A percentile compares a stretch with the other conserved stretches of the same genome.
phyloP scores from a whole-genome alignment of 2,888 invertebrate genomes.

The Himalopsyche kuldschensis region DNA sequence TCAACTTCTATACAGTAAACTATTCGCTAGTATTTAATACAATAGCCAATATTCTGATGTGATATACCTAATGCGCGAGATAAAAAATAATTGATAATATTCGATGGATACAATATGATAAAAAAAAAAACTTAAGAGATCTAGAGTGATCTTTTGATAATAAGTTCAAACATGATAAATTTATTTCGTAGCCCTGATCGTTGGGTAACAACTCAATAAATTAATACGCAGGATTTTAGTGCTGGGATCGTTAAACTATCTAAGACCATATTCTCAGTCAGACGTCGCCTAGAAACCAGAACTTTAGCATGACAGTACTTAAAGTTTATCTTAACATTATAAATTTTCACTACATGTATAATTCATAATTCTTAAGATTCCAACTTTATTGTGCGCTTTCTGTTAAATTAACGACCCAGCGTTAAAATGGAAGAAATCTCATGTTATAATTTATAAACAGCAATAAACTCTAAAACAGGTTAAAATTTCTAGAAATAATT shows the following conservation, averaged over 20 bases:
- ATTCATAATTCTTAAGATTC: not conserved
- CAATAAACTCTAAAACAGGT: not conserved
- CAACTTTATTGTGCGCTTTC: not conserved
- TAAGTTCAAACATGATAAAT: too few relatives aligned
- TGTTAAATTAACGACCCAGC: not conserved
- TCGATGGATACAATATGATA: too few relatives aligned
- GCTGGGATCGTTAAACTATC: constrained; percentile 1
- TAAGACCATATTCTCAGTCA: constrained; percentile 27
- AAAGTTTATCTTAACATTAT: not conserved
- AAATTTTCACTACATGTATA: not conserved
- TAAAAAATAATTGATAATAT: too few relatives aligned
- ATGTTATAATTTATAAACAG: not conserved
- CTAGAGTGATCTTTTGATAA: too few relatives aligned
- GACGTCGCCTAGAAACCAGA: constrained; percentile 3
- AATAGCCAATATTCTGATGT: too few relatives aligned
- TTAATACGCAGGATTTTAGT: not conserved
- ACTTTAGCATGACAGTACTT: not conserved
- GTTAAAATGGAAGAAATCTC: not conserved
- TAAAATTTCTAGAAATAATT: too few relatives aligned
- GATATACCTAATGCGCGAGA: too few relatives aligned
- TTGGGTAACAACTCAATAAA: not conserved
- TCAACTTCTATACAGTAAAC: too few relatives aligned
- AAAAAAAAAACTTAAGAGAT: too few relatives aligned
- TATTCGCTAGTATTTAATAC: too few relatives aligned
- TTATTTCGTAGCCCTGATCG: not conserved